Base-by-base conservation (phyloP, 2,888 invertebrate genomes). In the Nomada fabriciana region DNA sequence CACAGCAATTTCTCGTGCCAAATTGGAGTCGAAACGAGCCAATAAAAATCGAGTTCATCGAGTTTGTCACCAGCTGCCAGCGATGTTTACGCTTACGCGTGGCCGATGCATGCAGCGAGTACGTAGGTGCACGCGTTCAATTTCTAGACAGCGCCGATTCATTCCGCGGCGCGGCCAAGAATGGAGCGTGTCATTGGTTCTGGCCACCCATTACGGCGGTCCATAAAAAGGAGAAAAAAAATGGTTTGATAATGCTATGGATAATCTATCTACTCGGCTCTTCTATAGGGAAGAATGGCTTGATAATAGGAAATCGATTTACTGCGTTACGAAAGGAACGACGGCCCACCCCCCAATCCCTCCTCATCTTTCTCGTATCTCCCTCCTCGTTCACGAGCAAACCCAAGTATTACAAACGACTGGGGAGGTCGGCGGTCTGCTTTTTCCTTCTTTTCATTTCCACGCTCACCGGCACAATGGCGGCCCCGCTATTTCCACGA, bases 231-330 rank as follows among this genome's bases (percentile, higher is more conserved):
- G 7, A 7, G 25, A 36, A 36, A 36, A 86, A 84, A 76, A 86
- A 83, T 50, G 81, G 79, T 72, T 81, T 84, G 85, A 85, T 88
- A 88, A 88, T 85, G 84, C 80, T 55, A 53, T 59, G 88, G 85
- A 88, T 88, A 88, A 88, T 88, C 88, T 83, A 88, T 84, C 88
- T 80, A 81, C 84, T 83, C 81, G 81, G 78, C 63, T 83, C 78
- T 72, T 87, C 86, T 82, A 80, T 83, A 78, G 81, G 80, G 71
- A 86, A 84, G 88, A 88, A 84, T 80, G 78, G 82, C 78, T 81
- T 71, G 87, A 86, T 86, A 88, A 88, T 88, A 87, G 88, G 82
- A 88, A 88, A 88, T 88, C 88, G 88, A 88, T 88, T 88, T 87
- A 84, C 80, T 68, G 84, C 86, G 80, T 88, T 79, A 63, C 83